phyloP scores from a whole-genome alignment of 2,888 invertebrate genomes.

The Prenolepis imparis region DNA sequence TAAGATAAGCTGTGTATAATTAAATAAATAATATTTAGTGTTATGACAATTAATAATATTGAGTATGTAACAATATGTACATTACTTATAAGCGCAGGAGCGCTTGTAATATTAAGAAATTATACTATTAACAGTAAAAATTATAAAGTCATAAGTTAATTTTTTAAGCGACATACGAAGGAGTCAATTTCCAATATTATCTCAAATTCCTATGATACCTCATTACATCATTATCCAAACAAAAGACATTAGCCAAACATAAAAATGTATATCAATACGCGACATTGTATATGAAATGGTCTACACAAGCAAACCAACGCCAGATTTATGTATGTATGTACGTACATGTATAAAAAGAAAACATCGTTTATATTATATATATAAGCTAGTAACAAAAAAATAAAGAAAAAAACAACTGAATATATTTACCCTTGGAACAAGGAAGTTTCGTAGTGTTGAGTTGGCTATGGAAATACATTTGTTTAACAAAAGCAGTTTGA shows the following conservation, averaged over 20 bases:
- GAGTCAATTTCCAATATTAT: conserved; percentile 67
- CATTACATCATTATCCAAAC: conserved; percentile 81
- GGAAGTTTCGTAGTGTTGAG: neutral
- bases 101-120: conserved; percentile 67
- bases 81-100: conserved; percentile 69
- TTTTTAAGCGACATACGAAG: conserved; percentile 66
- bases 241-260: conserved; percentile 80
- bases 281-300: conserved; percentile 50
- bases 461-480: conserved; percentile 22
- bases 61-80: conserved; percentile 64
- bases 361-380: conserved; percentile 76
- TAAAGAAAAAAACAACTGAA: conserved; percentile 48
- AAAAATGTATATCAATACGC: conserved; percentile 60
- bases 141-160: conserved; percentile 65
- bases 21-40: conserved; percentile 60
- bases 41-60: conserved; percentile 51
- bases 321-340: conserved; percentile 75
- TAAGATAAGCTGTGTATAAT: conserved; percentile 63
- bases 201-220: conserved; percentile 77
- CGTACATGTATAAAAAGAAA: conserved; percentile 71
- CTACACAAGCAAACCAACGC: conserved; percentile 59
- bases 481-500: conserved; percentile 11
- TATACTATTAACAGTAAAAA: conserved; percentile 63
- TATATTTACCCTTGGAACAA: conserved; percentile 23
- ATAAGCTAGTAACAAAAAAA: conserved; percentile 48